Conservation (phyloP, 64 coral and sea anemone species). For the Anthopleura sola region DNA sequence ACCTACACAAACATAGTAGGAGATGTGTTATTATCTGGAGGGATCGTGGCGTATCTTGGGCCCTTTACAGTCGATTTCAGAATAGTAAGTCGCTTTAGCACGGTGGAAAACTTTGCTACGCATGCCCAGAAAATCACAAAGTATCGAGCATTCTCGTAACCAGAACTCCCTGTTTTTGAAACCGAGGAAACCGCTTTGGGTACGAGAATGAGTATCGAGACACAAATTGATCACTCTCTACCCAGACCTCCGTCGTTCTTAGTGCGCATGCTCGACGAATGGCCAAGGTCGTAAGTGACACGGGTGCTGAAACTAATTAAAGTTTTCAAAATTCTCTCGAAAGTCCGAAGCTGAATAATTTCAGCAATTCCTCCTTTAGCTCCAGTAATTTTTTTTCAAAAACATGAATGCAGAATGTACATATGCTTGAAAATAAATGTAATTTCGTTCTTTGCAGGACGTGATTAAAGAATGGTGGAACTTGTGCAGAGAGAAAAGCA, state of each 20-base stretch:
- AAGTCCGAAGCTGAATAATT: too few relatives aligned
- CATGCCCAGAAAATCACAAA: neutral
- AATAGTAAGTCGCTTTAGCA: conserved; percentile 31
- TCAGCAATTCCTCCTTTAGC: too few relatives aligned
- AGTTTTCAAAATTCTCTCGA: too few relatives aligned
- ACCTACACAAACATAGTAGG: conserved; percentile 95
- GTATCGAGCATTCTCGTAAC: too few relatives aligned
- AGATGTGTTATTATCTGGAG: conserved; percentile 85
- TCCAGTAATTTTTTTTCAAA: too few relatives aligned
- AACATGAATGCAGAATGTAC: too few relatives aligned
- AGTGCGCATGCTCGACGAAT: too few relatives aligned
- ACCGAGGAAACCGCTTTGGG: too few relatives aligned
- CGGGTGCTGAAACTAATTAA: too few relatives aligned
- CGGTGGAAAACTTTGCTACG: neutral
- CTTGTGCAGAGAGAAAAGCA: conserved; percentile 75
- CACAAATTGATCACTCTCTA: neutral
- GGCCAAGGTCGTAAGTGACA: too few relatives aligned
- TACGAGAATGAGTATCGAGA: too few relatives aligned
- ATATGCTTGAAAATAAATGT: neutral
- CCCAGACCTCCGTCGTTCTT: neutral
- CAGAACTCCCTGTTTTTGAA: too few relatives aligned
- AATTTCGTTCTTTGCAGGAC: conserved; percentile 42
- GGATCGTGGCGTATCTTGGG: conserved; percentile 95
- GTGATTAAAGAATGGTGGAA: conserved; percentile 89
- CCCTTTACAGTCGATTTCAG: conserved; percentile 92